Percentiles rank a stretch among this genome's conserved stretches.
Conservation (phyloP, 2,113 vertebrate species). For the Ellobius talpinus region DNA sequence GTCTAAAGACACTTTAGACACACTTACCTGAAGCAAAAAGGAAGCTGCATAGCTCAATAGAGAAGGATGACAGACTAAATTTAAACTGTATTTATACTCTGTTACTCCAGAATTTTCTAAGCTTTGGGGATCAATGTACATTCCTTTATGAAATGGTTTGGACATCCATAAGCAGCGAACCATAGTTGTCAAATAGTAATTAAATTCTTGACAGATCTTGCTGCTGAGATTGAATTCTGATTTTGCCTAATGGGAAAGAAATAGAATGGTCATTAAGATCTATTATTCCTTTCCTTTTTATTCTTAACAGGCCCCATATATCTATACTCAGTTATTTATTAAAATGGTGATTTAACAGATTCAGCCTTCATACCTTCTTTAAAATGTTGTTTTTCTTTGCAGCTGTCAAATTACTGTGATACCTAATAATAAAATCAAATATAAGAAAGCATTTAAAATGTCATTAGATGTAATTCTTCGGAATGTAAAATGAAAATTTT, state of each 20-base stretch:
- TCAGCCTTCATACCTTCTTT: constrained; percentile 88
- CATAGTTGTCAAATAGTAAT: constrained; percentile 91
- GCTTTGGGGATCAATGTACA: constrained; percentile 86
- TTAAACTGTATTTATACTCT: constrained; percentile 87
- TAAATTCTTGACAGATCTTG: constrained; percentile 91
- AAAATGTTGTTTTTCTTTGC: constrained; percentile 90
- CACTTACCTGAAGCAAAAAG: constrained; percentile 92
- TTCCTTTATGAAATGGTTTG: constrained; percentile 86
- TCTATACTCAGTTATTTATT: constrained; percentile 40
- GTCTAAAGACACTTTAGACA: constrained; percentile 38
- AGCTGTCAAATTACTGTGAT: constrained; percentile 91
- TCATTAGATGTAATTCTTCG: not conserved
- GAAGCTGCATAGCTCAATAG: constrained; percentile 89
- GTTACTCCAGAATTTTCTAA: constrained; percentile 85
- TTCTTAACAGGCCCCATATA: not conserved
- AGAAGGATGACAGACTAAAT: constrained; percentile 93
- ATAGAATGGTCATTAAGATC: constrained; percentile 31
- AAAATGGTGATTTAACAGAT: constrained; percentile 16
- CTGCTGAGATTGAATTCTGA: constrained; percentile 90
- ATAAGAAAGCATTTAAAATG: constrained; percentile 31
- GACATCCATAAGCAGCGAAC: constrained; percentile 95
- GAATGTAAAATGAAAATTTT: constrained; percentile 4
- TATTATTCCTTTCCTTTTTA: not conserved
- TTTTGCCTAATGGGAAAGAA: constrained; percentile 80
- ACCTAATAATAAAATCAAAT: constrained; percentile 86